These are phyloP conservation scores for Cephus nigrinus DNA, from an alignment of 2,888 invertebrate genomes.

Conservation along the genomic window DNA sequence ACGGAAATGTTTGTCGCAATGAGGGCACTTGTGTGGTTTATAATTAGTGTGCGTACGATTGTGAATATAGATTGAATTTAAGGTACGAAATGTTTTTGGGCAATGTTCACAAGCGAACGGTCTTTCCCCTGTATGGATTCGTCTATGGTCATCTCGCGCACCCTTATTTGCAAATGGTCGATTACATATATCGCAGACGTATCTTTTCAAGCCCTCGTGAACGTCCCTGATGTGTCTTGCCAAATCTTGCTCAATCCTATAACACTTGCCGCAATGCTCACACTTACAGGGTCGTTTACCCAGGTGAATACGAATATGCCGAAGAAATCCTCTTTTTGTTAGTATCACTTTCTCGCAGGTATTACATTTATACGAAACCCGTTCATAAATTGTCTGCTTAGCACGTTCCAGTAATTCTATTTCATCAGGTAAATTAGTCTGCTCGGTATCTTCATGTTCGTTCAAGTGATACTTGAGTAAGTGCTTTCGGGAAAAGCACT, in stretches of 20 bases:
- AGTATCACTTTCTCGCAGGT: conserved; percentile 64
- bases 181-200: conserved; percentile 67
- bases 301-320: conserved; percentile 68
- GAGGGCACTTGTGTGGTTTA: conserved; percentile 64
- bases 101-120: conserved; percentile 70
- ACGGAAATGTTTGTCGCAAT: conserved; percentile 64
- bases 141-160: conserved; percentile 69
- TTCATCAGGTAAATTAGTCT: conserved; percentile 36
- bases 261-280: conserved; percentile 68
- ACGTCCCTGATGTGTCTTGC: conserved; percentile 68
- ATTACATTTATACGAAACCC: conserved; percentile 62
- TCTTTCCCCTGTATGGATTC: conserved; percentile 66
- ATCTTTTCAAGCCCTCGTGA: conserved; percentile 68
- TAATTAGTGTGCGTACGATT: conserved; percentile 62
- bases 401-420: conserved; percentile 47
- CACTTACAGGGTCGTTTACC: conserved; percentile 67
- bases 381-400: conserved; percentile 44
- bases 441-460: conserved; percentile 27
- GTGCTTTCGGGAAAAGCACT: conserved; percentile 35
- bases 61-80: conserved; percentile 69
- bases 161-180: conserved; percentile 68
- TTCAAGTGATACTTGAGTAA: conserved; percentile 39
- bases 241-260: conserved; percentile 68
- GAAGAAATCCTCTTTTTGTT: conserved; percentile 59
- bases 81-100: conserved; percentile 69